Base-by-base conservation (phyloP, 2,888 invertebrate species). In the Nomada flava region DNA sequence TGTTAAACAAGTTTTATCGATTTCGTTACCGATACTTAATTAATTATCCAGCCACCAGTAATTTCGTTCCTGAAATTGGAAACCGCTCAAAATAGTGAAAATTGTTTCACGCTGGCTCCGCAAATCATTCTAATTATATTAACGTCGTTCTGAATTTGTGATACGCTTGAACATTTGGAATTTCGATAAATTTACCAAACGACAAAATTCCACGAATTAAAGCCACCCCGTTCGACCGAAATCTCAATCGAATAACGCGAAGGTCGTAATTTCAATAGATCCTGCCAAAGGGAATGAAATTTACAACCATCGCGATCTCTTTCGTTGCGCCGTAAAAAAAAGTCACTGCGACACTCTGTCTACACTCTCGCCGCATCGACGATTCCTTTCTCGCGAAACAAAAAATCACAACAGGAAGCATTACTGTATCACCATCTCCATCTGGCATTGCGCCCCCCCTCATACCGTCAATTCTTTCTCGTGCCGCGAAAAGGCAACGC, bases 351-450 rank as follows among this genome's bases (percentile, higher is more conserved):
- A 36, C 36, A 7, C 36, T 36, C 36, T 0, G 36, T 7, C 36
- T 36, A 36, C 36, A 20, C 2, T 7, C 7, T 1, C 1, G 52
- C 50, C 0, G n/a, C 29, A 20, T n/a, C 29, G n/a, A 29, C 29
- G 20, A 13, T 26, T 15, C 23, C 29, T 57, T 10, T 4, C 26
- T 53, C 53, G 0, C 57, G 15, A 44, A 20, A 26, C n/a, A 29
- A 69, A 47, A 23, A 9, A 15, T 1, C 9, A 15, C 18, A 42
- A 63, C 47, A 23, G 18, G 47, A n/a, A 42, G 60, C 18, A 15
- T 42, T n/a, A 3, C 42, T 15, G 26, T 15, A 62, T 62, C n/a
- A 42, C 60, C 42, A 62, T 62, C 42, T 62, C n/a, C n/a, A 62
- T 26, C 36, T 36, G 36, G 36, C 7, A 13, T 18, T 36, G 18